Evolutionary conservation across 2,113 vertebrate genomes (phyloP).

Genomic region (Cariama cristata): DNA sequence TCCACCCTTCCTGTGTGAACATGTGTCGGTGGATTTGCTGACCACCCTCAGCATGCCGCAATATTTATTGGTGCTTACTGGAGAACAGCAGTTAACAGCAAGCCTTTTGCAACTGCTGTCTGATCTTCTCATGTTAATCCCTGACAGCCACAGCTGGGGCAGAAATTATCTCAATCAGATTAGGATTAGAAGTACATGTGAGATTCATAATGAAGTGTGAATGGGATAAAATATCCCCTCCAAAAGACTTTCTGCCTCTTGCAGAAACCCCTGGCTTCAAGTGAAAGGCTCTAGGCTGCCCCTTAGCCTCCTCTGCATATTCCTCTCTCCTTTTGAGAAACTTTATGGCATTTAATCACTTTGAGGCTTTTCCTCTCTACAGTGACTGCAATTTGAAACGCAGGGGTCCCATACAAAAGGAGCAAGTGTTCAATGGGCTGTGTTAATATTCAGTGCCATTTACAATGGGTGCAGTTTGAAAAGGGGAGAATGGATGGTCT

Average conservation of each 20-base stretch:
- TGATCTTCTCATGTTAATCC: not conserved
- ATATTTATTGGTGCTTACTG: not conserved
- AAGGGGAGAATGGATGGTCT: constrained; percentile 71
- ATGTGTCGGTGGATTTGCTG: not conserved
- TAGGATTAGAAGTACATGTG: not conserved
- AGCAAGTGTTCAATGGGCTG: constrained; percentile 58
- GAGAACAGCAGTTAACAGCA: not conserved
- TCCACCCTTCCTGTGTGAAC: not conserved
- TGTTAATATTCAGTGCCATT: constrained; percentile 76
- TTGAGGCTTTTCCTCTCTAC: constrained; percentile 40
- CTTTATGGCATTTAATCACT: constrained; percentile 66
- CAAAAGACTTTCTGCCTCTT: not conserved
- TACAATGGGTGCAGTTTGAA: constrained; percentile 74
- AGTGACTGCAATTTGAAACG: constrained; percentile 73
- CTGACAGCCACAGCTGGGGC: not conserved
- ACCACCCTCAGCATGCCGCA: not conserved
- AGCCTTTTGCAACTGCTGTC: not conserved
- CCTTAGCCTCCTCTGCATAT: constrained; percentile 16
- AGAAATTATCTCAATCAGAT: not conserved
- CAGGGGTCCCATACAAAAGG: constrained; percentile 71
- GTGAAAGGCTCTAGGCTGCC: constrained; percentile 31
- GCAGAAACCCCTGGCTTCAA: not conserved
- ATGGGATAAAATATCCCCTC: not conserved
- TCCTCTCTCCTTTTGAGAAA: constrained; percentile 51
- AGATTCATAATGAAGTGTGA: not conserved